Evolutionary conservation across 2,113 vertebrate genomes (phyloP).

Genomic region (Mystacornis crossleyi): DNA sequence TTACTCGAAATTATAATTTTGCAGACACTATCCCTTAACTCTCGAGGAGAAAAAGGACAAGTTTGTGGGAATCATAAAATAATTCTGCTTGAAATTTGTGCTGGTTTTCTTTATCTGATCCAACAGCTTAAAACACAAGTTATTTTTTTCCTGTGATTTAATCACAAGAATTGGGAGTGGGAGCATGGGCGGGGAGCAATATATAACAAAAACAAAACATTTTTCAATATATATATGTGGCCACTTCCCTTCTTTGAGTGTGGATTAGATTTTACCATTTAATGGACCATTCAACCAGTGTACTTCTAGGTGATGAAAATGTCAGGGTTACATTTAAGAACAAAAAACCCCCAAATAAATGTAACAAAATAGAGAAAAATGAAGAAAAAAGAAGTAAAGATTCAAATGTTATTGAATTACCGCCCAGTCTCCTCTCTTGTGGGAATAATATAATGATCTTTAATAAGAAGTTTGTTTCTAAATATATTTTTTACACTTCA

Average conservation of each 20-base stretch:
- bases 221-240: not conserved
- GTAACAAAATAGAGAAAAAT: not conserved
- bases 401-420: not conserved
- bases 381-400: not conserved
- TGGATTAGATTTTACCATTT: not conserved
- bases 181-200: not conserved
- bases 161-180: not conserved
- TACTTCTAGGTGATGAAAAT: not conserved
- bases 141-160: not conserved
- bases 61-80: not conserved
- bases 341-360: not conserved
- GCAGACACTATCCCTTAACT: not conserved
- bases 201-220: not conserved
- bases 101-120: not conserved
- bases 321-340: not conserved
- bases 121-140: not conserved
- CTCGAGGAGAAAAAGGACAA: not conserved
- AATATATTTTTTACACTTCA: not conserved
- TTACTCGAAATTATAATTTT: not conserved
- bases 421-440: not conserved
- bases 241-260: not conserved
- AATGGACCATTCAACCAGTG: fast-evolving
- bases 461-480: not conserved
- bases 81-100: not conserved
- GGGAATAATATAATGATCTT: not conserved